Base-by-base conservation (phyloP, 2,888 invertebrate genomes). In the Calephelis perditalis region DNA sequence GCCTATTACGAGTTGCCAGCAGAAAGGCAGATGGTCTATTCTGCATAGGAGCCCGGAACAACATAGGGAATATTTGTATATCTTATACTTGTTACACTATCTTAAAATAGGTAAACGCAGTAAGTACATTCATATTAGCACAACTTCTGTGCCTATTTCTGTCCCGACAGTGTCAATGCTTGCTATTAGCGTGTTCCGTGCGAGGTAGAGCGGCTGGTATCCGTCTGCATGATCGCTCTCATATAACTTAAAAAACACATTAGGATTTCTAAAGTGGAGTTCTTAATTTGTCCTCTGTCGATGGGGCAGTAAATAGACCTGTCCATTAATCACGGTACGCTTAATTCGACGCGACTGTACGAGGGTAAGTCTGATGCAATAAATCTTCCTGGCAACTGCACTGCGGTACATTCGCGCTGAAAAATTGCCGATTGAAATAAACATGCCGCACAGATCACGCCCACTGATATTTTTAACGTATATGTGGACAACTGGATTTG, bases 391-490 rank as follows among this genome's bases (percentile, higher is more conserved):
- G 72, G 78, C 81, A 77, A 81, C 84, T 81, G 85, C 86, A 85
- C 76, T 82, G 86, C 84, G 74, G 79, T 73, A 74, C 76, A 71
- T 68, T 71, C 69, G 70, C 73, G 77, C 77, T 85, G 84, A 85
- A 85, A 86, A 84, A 86, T 82, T 83, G 79, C 76, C 76, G 76
- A 83, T 81, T 79, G 77, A 77, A 84, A 83, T 83, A 84, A 83
- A 84, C 83, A 79, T 79, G 81, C 68, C 70, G 68, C 65, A 66
- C 68, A 69, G 77, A 75, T 75, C 77, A 78, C 77, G 78, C 75
- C 74, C 73, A 71, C 73, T 66, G 60, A 62, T 68, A 66, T 68
- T 67, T 67, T 66, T 64, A 59, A 59, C 59, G 59, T 52, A 52
- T 15, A 47, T 9, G 40, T 49, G 15, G 35, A 26, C 9, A 26